These are phyloP conservation scores for Stigmatopora nigra DNA, from an alignment of 2,113 vertebrate genomes.

Conservation along the genomic window DNA sequence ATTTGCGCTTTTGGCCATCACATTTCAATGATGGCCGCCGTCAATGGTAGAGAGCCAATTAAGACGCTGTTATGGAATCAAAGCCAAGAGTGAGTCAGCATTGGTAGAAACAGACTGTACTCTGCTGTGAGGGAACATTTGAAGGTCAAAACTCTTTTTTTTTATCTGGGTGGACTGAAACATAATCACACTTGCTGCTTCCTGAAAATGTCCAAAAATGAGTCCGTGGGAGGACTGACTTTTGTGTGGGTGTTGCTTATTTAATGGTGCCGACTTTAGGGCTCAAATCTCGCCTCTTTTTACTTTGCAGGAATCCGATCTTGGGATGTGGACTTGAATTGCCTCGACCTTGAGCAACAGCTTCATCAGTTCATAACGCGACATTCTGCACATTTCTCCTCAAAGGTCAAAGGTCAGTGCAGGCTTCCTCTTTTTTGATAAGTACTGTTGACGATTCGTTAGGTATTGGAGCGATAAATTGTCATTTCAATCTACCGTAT, in stretches of 20 bases:
- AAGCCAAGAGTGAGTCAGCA: constrained; percentile 48
- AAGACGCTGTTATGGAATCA: neutral
- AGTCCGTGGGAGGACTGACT: constrained; percentile 10
- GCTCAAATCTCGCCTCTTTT: constrained; percentile 6
- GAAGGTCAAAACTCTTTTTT: constrained; percentile 29
- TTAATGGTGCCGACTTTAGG: neutral
- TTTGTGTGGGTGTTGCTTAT: neutral
- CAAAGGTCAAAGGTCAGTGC: constrained; percentile 92
- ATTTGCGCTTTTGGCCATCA: no score
- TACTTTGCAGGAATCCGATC: constrained; percentile 80
- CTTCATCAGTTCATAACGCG: constrained; percentile 85
- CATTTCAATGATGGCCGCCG: no score
- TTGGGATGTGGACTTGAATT: constrained; percentile 78
- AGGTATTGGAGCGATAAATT: no score
- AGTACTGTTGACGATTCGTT: no score
- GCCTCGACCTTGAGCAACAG: constrained; percentile 83
- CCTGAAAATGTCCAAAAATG: constrained; percentile 26
- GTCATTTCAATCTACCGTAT: no score
- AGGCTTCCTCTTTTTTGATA: neutral
- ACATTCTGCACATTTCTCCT: constrained; percentile 94
- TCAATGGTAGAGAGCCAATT: no score
- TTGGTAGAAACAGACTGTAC: constrained; percentile 31
- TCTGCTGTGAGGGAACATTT: constrained; percentile 24
- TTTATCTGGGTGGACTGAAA: neutral
- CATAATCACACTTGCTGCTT: constrained; percentile 19